Evolutionary conservation across 1,140 invertebrate genomes (phyloP).

Genomic region (Littorina saxatilis): DNA sequence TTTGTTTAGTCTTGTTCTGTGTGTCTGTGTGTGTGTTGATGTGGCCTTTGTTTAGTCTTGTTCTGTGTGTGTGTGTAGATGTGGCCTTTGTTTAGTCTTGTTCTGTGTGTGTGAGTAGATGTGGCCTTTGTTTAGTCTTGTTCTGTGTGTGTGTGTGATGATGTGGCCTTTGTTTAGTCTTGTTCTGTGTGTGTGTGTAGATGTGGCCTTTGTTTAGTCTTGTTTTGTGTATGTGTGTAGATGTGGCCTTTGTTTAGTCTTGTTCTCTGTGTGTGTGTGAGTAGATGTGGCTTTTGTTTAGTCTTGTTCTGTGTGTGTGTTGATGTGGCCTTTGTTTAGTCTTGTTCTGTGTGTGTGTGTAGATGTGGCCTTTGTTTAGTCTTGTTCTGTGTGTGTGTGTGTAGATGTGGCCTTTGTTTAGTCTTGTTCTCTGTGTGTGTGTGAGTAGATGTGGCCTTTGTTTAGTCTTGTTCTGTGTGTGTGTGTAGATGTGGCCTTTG

Average conservation of each 20-base stretch:
- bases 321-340: no score
- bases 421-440: no score
- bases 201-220: not conserved
- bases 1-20: not conserved
- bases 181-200: constrained; percentile 1
- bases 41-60: not conserved
- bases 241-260: not conserved
- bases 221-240: not conserved
- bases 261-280: not conserved
- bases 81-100: not conserved
- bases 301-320: no score
- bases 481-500: no score
- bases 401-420: no score
- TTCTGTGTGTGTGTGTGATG: not conserved
- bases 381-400: no score
- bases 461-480: no score
- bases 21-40: not conserved
- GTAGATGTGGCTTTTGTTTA: not conserved
- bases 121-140: no score
- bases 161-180: not conserved
- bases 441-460: no score
- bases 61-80: not conserved
- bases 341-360: no score
- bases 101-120: not conserved
- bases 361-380: not conserved